phyloP scores from a whole-genome alignment of 2,113 vertebrate genomes.

The Carettochelys insculpta region DNA sequence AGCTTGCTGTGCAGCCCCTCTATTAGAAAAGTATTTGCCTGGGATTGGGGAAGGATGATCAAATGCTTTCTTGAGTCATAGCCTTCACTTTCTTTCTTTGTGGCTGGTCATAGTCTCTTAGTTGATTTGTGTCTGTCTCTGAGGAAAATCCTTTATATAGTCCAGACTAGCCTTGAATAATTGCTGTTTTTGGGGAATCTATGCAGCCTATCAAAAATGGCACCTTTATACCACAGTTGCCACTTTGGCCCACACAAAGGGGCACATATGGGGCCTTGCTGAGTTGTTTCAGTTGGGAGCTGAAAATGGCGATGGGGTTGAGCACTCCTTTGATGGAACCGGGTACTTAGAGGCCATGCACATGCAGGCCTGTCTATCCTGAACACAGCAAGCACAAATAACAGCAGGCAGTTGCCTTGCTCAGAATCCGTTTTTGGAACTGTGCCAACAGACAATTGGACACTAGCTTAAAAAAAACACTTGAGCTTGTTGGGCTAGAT shows the following conservation, averaged over 20 bases:
- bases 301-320: neutral
- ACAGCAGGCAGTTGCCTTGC: fast-evolving
- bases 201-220: neutral
- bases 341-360: neutral
- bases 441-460: neutral
- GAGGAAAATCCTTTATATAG: neutral
- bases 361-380: neutral
- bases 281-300: neutral
- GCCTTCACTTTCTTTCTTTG: neutral
- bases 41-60: neutral
- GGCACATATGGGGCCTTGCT: neutral
- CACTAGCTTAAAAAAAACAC: neutral
- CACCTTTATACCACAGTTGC: neutral
- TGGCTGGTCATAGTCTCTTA: neutral
- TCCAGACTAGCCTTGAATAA: neutral
- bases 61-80: neutral
- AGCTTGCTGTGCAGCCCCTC: neutral
- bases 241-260: neutral
- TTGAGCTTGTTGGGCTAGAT: neutral
- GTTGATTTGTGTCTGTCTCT: no score
- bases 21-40: neutral
- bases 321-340: neutral
- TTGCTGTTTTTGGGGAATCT: neutral
- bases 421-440: neutral
- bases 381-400: neutral